Evolutionary conservation across 2,797 vertebrate species (phyloP).

Genomic region (Setipinna tenuifilis): DNA sequence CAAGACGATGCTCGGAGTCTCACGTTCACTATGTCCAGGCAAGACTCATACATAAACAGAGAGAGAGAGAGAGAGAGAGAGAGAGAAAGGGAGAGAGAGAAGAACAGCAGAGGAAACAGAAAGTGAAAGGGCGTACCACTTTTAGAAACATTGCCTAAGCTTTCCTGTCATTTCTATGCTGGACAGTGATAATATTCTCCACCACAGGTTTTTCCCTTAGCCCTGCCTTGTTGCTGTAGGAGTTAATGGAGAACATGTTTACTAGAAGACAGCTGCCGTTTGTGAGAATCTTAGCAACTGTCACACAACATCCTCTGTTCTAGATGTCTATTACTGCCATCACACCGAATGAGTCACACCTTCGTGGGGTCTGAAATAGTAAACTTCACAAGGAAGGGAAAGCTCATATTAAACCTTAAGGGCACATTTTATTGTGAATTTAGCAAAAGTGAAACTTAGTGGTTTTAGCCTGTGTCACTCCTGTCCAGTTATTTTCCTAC

Average conservation of each 20-base stretch:
- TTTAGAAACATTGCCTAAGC: not conserved
- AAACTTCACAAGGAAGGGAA: not conserved
- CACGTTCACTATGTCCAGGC: not conserved
- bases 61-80: not conserved
- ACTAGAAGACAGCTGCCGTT: not conserved
- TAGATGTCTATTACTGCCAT: not conserved
- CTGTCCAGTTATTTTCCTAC: too few species aligned
- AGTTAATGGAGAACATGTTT: not conserved
- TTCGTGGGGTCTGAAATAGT: not conserved
- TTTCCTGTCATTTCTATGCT: conserved; percentile 4
- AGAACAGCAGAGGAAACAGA: not conserved
- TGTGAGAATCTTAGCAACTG: conserved; percentile 14
- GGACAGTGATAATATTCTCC: conserved; percentile 9
- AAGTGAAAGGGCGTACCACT: not conserved
- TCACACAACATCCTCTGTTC: not conserved
- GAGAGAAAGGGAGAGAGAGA: not conserved
- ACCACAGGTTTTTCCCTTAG: not conserved
- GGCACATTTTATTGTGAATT: too few species aligned
- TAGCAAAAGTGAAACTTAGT: too few species aligned
- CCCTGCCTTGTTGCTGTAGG: not conserved
- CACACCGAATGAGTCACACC: not conserved
- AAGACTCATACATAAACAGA: not conserved
- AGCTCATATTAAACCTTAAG: too few species aligned
- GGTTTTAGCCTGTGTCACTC: too few species aligned
- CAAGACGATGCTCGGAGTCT: not conserved